These are phyloP conservation scores for Candoia aspera DNA, from an alignment of 2,113 vertebrate genomes.

Conservation along the genomic window DNA sequence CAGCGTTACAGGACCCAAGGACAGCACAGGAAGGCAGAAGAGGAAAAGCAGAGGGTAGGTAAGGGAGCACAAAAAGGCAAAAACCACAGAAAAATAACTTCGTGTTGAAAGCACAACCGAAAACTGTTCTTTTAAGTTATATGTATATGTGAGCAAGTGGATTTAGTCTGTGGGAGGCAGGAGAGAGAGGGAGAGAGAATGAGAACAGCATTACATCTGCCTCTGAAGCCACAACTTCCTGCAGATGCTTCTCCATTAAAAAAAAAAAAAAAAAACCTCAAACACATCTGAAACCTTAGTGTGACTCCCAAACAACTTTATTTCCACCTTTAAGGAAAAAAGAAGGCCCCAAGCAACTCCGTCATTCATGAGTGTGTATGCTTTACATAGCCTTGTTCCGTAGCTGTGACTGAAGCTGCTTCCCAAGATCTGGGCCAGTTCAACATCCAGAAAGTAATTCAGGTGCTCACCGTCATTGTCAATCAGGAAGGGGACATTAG, in stretches of 20 bases:
- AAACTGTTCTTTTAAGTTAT: not conserved
- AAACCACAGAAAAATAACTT: not conserved
- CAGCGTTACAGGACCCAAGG: constrained; percentile 27
- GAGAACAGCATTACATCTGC: not conserved
- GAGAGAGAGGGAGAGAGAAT: not conserved
- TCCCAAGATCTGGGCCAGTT: not conserved
- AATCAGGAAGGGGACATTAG: constrained; percentile 94
- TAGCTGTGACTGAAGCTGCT: not conserved
- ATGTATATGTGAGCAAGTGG: not conserved
- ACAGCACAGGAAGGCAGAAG: not conserved
- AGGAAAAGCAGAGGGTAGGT: not conserved
- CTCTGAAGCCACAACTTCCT: no score
- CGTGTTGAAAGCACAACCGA: not conserved
- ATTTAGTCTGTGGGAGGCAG: not conserved
- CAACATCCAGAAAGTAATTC: not conserved
- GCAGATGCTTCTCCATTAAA: not conserved
- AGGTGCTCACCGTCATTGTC: constrained; percentile 91
- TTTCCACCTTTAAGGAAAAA: not conserved
- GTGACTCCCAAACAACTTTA: not conserved
- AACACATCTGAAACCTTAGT: not conserved
- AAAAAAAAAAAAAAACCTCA: no score
- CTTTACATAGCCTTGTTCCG: not conserved
- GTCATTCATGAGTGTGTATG: not conserved
- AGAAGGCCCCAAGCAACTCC: not conserved
- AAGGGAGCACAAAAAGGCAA: not conserved